phyloP scores from a whole-genome alignment of 1,140 invertebrate species.

The Charaxes varanes region DNA sequence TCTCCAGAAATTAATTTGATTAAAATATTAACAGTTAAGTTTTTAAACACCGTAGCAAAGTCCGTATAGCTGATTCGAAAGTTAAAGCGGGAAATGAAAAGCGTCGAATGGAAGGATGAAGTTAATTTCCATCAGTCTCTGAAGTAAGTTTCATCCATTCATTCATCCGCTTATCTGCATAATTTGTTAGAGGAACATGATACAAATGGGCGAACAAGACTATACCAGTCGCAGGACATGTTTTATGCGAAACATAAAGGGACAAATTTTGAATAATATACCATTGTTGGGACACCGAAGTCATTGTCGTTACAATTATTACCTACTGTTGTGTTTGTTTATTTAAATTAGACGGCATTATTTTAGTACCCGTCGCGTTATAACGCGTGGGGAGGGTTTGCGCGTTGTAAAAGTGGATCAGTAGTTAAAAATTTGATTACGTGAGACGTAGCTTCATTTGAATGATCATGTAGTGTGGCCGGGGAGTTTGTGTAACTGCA shows the following conservation, averaged over 20 bases:
- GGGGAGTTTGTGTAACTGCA: no score
- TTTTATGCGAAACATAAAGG: slow-evolving; percentile 58
- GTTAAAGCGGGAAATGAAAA: slow-evolving; percentile 44
- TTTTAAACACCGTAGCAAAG: no score
- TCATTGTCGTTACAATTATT: slow-evolving; percentile 42
- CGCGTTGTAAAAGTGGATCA: no score
- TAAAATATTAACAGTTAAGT: no score
- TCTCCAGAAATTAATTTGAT: no score
- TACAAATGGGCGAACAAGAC: slow-evolving; percentile 54
- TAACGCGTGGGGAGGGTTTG: not conserved
- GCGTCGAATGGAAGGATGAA: slow-evolving; percentile 49
- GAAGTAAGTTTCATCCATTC: slow-evolving; percentile 57
- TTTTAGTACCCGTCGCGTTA: no score
- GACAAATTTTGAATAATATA: slow-evolving; percentile 55
- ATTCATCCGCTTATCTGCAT: slow-evolving; percentile 63
- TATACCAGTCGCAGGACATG: slow-evolving; percentile 50
- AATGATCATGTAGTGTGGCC: no score
- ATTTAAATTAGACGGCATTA: slow-evolving; percentile 10
- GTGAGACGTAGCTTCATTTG: no score
- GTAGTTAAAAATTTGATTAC: no score
- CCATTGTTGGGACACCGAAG: slow-evolving; percentile 43
- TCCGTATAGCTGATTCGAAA: no score
- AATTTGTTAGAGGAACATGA: slow-evolving; percentile 59
- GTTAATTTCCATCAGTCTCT: slow-evolving; percentile 58
- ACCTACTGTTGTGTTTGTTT: slow-evolving; percentile 13